Evolutionary conservation across 2,888 invertebrate species (phyloP), one percentile per base, ranked within the genome.

Genomic region (Ophion obscuratus): DNA sequence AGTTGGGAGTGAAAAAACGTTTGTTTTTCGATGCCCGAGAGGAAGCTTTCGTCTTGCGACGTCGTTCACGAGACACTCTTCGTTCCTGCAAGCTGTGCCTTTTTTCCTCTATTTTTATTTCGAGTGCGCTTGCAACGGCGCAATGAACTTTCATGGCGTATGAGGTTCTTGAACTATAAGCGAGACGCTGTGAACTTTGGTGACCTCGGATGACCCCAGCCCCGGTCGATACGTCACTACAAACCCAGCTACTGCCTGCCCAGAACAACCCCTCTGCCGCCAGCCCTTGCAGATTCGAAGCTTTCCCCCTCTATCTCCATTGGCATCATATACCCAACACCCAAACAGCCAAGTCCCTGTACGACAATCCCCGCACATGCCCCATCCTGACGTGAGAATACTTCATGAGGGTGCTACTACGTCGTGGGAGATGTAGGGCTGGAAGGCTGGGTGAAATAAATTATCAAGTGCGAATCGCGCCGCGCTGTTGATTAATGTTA

Each of bases 221-320:
- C 17, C 76, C 91, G 93, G 90, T 93, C 93, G 93, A 93, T 93
- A 93, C 91, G 91, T 92, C 91, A 92, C 91, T 91, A 90, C 87
- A 87, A 86, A 79, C 88, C 87, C 83, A 75, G 81, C 81, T 78
- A 79, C 75, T 66, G 64, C 73, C 73, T 24, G 75, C 81, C 81
- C 67, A 59, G 67, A 75, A 66, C 73, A n/a, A 14, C 62, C 67
- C 36, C 67, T 44, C 24, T 27, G 11, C 77, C 14, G 31, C 24
- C 47, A 44, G 7, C 81, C 31, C 24, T 73, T 47, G 2, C 61
- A 59, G 62, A 62, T 57, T 20, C 71, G 71, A 66, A 40, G 40
- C 80, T 80, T 59, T 53, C 68, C 53, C 81, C 31, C 68, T 36
- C 71, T 57, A 68, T 71, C 61, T 59, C 70, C 31, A 70, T 57